phyloP scores from a whole-genome alignment of 2,797 vertebrate species.

The Crotalus adamanteus region DNA sequence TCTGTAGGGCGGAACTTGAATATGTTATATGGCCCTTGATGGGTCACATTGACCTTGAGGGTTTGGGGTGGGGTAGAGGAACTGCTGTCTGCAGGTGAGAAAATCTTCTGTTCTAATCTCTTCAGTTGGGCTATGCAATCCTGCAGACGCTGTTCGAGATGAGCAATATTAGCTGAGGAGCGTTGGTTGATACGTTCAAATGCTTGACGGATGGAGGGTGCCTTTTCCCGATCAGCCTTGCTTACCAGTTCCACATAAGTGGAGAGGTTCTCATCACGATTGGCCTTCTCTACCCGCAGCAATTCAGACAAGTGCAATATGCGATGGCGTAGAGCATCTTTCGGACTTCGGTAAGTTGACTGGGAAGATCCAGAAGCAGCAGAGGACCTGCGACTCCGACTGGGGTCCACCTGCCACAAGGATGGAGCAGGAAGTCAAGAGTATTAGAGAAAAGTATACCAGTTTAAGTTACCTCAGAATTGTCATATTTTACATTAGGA shows the following conservation, averaged over 20 bases:
- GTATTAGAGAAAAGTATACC: neutral
- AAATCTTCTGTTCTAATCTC: slow-evolving; percentile 9
- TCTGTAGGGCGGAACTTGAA: neutral
- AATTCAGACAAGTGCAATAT: slow-evolving; percentile 57
- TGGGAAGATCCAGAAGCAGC: neutral
- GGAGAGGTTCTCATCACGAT: slow-evolving; percentile 37
- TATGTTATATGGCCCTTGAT: neutral
- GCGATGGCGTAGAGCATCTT: slow-evolving; percentile 34
- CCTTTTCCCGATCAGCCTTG: slow-evolving; percentile 46
- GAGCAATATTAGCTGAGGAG: slow-evolving; percentile 48
- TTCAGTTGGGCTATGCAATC: slow-evolving; percentile 37
- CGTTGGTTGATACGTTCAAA: slow-evolving; percentile 61
- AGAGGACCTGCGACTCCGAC: neutral
- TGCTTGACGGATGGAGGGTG: slow-evolving; percentile 36
- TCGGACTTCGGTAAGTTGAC: neutral
- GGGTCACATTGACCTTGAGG: neutral
- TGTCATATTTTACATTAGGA: neutral
- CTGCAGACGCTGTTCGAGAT: slow-evolving; percentile 40
- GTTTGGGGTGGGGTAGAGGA: neutral
- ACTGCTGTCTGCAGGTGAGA: neutral
- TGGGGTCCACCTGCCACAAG: neutral
- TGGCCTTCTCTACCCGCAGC: slow-evolving; percentile 49
- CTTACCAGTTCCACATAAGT: slow-evolving; percentile 57
- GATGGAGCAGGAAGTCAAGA: neutral
- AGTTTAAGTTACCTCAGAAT: neutral